These are phyloP conservation scores for Crematogaster levior DNA, from an alignment of 2,888 invertebrate species.

Conservation along the genomic window DNA sequence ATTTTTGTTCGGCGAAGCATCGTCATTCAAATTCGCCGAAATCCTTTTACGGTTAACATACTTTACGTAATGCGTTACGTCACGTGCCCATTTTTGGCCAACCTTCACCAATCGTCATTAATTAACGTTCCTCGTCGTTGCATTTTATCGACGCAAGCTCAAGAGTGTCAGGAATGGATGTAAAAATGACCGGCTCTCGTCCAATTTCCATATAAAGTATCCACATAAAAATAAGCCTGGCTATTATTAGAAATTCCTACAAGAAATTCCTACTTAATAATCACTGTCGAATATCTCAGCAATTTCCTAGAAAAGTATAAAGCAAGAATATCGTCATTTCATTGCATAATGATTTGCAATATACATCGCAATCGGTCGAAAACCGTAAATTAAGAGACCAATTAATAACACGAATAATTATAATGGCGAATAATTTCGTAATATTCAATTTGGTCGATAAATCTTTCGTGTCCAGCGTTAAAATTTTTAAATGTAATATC, in stretches of 20 bases:
- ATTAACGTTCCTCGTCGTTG: slow-evolving; percentile 62
- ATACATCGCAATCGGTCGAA: neutral
- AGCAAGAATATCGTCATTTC: neutral
- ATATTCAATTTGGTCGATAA: neutral
- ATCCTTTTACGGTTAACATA: slow-evolving; percentile 72
- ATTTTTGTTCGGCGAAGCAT: slow-evolving; percentile 39
- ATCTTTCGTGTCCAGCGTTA: neutral
- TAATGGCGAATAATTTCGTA: neutral
- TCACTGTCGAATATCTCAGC: neutral
- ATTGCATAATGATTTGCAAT: neutral
- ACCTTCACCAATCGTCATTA: slow-evolving; percentile 63
- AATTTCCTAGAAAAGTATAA: neutral
- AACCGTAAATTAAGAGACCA: neutral
- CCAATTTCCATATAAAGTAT: slow-evolving; percentile 28
- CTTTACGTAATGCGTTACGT: slow-evolving; percentile 70
- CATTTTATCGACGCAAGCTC: slow-evolving; percentile 25
- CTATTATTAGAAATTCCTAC: neutral
- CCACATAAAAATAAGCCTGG: neutral
- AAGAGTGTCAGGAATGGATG: slow-evolving; percentile 18
- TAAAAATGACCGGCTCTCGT: neutral
- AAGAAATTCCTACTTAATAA: neutral
- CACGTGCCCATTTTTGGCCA: slow-evolving; percentile 69
- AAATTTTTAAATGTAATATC: neutral
- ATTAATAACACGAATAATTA: neutral
- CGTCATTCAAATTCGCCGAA: slow-evolving; percentile 72